Conservation (phyloP, 2,888 invertebrate species). For the Acanthosoma haemorrhoidale region DNA sequence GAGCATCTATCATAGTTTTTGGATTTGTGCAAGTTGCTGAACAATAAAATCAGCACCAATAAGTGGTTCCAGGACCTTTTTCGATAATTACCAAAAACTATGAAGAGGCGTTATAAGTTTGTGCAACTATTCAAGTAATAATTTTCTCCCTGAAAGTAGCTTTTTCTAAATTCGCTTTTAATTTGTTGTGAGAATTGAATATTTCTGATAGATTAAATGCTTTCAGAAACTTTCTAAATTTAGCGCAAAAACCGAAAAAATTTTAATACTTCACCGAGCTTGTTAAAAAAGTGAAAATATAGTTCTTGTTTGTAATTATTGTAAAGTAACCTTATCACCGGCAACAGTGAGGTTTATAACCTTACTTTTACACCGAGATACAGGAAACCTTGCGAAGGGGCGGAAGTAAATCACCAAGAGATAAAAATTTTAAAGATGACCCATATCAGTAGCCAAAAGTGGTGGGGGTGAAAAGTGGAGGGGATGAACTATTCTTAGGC, state of each 20-base stretch:
- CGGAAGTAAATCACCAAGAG: slow-evolving; percentile 21
- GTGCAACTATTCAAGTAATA: neutral
- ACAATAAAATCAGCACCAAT: neutral
- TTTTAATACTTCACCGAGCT: too few species aligned
- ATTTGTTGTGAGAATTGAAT: neutral
- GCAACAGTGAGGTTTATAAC: neutral
- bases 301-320: neutral
- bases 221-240: too few species aligned
- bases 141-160: too few species aligned
- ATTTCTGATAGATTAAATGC: too few species aligned
- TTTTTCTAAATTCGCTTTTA: neutral
- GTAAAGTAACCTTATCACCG: slow-evolving; percentile 11
- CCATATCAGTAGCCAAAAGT: slow-evolving; percentile 23
- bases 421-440: slow-evolving; percentile 28
- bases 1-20: slow-evolving; percentile 5
- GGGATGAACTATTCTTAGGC: slow-evolving; percentile 23
- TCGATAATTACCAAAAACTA: neutral
- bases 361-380: neutral
- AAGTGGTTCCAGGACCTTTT: neutral
- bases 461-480: slow-evolving; percentile 14
- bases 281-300: neutral
- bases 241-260: too few species aligned
- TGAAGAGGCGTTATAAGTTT: neutral
- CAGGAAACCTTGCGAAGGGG: neutral
- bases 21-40: neutral